Evolutionary conservation across 92 coral and sea anemone species (phyloP), one percentile per base, ranked within the genome.

Genomic region (Actinostola sp.): DNA sequence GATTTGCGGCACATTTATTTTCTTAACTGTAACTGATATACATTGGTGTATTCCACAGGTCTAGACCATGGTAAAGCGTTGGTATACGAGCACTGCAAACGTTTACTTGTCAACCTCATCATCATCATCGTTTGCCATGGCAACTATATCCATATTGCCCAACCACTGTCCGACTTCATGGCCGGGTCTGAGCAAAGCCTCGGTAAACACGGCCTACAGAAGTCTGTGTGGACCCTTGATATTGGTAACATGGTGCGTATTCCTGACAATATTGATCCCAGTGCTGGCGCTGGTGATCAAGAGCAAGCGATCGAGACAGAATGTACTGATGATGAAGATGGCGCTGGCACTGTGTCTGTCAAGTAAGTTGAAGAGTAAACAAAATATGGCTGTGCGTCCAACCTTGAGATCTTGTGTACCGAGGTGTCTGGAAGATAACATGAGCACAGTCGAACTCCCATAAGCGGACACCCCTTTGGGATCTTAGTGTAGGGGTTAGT

Each of bases 11-110:
- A n/a, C 34, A 8, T 13, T 14, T 32, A 13, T 66, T 39, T n/a
- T n/a, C n/a, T n/a, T n/a, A n/a, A n/a, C n/a, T n/a, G n/a, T n/a
- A n/a, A n/a, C n/a, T n/a, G n/a, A 8, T 23, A 8, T 7, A 23
- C n/a, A 36, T 23, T 8, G 9, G 2, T 23, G n/a, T n/a, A n/a
- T n/a, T 29, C 0, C 64, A 6, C 58, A 95, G 99, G 97, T 69
- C 74, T 95, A 61, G 99, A 95, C 74, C 99, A 95, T 75, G 93
- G 99, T 77, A 95, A 95, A 60, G 92, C 99, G 29, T 55, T 95
- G 71, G 93, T 95, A 35, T 92, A 88, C 44, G 97, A 95, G 60
- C 99, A 95, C 86, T 92, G 99, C 82, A 95, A 95, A 73, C 85
- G 92, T 10, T 72, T 95, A 25, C 69, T 95, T 44, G 76, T 95